Percentiles rank a stretch among this genome's conserved stretches.
These are phyloP conservation scores for Andrena bicolor DNA, from an alignment of 2,888 invertebrate genomes.

Conservation along the genomic window DNA sequence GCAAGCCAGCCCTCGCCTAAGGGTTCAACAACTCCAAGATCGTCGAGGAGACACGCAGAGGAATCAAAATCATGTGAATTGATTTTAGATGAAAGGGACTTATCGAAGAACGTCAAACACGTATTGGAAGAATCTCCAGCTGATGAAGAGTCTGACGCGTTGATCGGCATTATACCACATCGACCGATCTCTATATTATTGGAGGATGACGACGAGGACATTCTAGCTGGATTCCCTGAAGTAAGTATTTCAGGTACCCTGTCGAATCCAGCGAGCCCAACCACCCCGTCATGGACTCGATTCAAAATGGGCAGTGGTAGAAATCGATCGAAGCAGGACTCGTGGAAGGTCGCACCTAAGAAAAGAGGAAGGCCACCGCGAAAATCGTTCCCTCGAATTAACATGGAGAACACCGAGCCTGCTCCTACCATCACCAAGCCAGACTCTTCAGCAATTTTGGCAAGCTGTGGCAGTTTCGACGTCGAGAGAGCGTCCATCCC, in stretches of 20 bases:
- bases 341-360: background rate
- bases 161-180: background rate
- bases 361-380: background rate
- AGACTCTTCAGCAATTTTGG: background rate
- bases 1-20: background rate
- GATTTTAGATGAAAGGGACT: background rate
- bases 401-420: background rate
- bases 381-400: background rate
- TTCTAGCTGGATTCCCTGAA: conserved; percentile 75
- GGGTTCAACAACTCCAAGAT: background rate
- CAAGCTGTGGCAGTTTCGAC: background rate
- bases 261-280: conserved; percentile 68
- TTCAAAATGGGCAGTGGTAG: background rate
- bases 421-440: background rate
- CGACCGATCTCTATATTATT: background rate
- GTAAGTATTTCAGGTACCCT: conserved; percentile 75
- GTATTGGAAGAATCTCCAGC: background rate
- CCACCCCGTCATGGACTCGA: conserved; percentile 16
- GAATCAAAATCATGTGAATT: background rate
- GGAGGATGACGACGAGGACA: conserved; percentile 67
- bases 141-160: background rate
- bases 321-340: background rate
- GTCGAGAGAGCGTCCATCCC: background rate
- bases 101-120: background rate
- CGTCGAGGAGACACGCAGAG: background rate